A percentile compares a stretch with the other conserved stretches of the same genome.
phyloP scores from a whole-genome alignment of 1,140 invertebrate species.

The Copidosoma floridanum region DNA sequence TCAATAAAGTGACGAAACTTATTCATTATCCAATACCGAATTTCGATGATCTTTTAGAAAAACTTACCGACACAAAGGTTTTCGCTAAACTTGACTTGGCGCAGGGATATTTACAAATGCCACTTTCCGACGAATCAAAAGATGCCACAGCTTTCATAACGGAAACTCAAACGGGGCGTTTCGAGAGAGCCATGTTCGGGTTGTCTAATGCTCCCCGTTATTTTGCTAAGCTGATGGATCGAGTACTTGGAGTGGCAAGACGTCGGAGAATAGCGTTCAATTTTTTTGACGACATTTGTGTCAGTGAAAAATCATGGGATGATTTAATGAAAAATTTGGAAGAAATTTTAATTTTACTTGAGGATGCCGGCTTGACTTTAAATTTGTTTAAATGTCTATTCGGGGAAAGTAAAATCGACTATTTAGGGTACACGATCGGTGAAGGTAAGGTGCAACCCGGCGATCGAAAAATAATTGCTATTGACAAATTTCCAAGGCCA shows the following conservation, averaged over 20 bases:
- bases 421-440: constrained; percentile 37
- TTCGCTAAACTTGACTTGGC: background rate
- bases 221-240: constrained; percentile 17
- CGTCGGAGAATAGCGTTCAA: constrained; percentile 5
- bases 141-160: constrained; percentile 15
- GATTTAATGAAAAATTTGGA: constrained; percentile 31
- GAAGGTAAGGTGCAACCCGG: constrained; percentile 36
- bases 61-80: background rate
- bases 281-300: constrained; percentile 35
- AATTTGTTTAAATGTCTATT: constrained; percentile 42
- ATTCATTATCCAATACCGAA: constrained; percentile 24
- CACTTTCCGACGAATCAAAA: background rate
- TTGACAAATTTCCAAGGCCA: constrained; percentile 35
- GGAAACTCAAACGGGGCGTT: constrained; percentile 17
- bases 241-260: background rate
- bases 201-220: constrained; percentile 18
- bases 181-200: constrained; percentile 23
- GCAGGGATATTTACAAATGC: constrained; percentile 2
- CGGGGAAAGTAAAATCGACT: constrained; percentile 34
- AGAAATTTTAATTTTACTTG: constrained; percentile 30
- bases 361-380: constrained; percentile 33
- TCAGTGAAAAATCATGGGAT: constrained; percentile 29
- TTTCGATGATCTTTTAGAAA: constrained; percentile 19
- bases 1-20: constrained; percentile 20
- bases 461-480: constrained; percentile 36